Evolutionary conservation across 2,797 vertebrate species (phyloP), one percentile per base, ranked within the genome.

Genomic region (Apogon hyalosoma): DNA sequence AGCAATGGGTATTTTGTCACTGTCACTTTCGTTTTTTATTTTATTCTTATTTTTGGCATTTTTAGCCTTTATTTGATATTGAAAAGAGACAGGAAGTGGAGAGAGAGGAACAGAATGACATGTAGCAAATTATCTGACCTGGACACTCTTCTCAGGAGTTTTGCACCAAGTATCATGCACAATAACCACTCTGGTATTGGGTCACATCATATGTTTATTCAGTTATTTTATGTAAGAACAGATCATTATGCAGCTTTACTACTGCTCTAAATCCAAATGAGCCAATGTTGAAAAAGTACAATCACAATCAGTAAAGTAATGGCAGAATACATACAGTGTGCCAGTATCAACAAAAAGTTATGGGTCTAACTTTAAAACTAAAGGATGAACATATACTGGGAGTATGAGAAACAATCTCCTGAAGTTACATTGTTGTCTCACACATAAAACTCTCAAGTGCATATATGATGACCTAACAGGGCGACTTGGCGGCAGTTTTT

Each of bases 361-460:
- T 40, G 28, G 54, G 40, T 71, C 55, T 21, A 43, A 46, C 48
- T 62, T 62, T 16, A 55, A 18, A 56, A 59, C 12, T 21, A 42
- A 58, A 69, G 50, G 28, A 50, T 16, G 67, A 46, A 45, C 28
- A 63, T 66, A 51, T 28, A 72, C 7, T 18, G 47, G 38, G 53
- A 79, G 54, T 63, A 60, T 84, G 70, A 85, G 81, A 90, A 88
- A 80, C 72, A 70, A 73, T 65, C 65, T 77, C 31, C 59, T 64
- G 52, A 77, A 82, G 80, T 53, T 69, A 87, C 57, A 75, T 73
- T 90, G 72, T 81, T 87, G 76, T 86, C 78, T 86, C 72, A 76
- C 73, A 80, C 85, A 87, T 88, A 89, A 87, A 88, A 86, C 75
- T 80, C 75, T 84, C 79, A 72, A 75, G 78, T 73, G 42, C 43